A percentile compares a stretch with the other conserved stretches of the same genome.
phyloP scores from a whole-genome alignment of 1,140 invertebrate genomes.

The Babylonia areolata region DNA sequence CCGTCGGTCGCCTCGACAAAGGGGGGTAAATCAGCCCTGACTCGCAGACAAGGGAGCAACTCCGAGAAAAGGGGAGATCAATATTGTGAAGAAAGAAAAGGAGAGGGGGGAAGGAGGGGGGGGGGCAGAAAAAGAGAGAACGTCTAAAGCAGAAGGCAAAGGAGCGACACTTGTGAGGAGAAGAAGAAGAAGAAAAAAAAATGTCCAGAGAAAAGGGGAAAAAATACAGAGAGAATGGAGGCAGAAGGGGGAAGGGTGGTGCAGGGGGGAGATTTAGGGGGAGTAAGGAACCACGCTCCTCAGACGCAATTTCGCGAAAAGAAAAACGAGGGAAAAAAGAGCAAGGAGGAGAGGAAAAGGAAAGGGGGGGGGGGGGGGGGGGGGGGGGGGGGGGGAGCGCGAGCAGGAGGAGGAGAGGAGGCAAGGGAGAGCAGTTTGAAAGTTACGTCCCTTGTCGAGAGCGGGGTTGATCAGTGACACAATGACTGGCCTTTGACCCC shows the following conservation, averaged over 20 bases:
- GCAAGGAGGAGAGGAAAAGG: background rate
- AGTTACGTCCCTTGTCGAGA: slow-evolving; percentile 21
- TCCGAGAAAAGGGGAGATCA: slow-evolving; percentile 25
- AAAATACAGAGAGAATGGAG: background rate
- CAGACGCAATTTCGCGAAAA: slow-evolving; percentile 16
- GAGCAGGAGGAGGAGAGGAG: background rate
- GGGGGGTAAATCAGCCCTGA: slow-evolving; percentile 42
- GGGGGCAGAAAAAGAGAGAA: background rate
- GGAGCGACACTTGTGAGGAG: too few species aligned
- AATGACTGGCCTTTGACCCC: slow-evolving; percentile 37
- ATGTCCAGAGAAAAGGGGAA: background rate
- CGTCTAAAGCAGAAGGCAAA: slow-evolving; percentile 21
- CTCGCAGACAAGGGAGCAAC: slow-evolving; percentile 38
- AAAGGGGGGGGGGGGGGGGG: too few species aligned
- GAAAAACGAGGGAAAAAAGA: background rate
- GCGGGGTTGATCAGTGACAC: slow-evolving; percentile 26
- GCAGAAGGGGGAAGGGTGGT: background rate
- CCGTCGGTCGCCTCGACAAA: slow-evolving; percentile 35
- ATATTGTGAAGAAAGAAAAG: slow-evolving; percentile 29
- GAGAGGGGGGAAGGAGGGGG: background rate
- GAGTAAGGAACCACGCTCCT: background rate
- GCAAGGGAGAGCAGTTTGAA: slow-evolving; percentile 14
- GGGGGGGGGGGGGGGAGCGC: background rate
- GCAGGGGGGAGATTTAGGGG: background rate
- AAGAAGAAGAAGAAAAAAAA: background rate